Evolutionary conservation across 2,113 vertebrate genomes (phyloP), one percentile per base, ranked within the genome.

Genomic region (Monopterus albus): DNA sequence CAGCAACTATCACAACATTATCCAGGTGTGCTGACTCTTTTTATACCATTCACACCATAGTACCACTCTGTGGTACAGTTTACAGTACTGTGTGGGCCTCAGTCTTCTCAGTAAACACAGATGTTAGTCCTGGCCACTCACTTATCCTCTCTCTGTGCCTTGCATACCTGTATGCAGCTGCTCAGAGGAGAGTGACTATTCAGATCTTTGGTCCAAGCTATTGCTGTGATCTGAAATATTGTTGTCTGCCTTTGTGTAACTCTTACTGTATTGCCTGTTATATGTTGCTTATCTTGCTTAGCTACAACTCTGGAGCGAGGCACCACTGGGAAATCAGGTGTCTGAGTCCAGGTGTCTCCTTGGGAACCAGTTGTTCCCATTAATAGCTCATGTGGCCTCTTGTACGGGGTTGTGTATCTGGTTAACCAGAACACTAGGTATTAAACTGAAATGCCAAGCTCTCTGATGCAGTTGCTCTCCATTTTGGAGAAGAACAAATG

Each of bases 251-350:
- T 42, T 15, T 5, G 3, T 21, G 18, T 1, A 26, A 6, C 10
- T 14, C 0, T 25, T 47, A 18, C 13, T 46, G 3, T 17, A 5
- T 12, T 17, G 20, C 15, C 11, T 25, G 21, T 38, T 18, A 13
- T 57, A 26, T 21, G 17, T 50, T 45, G 21, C 20, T 59, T 35
- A 23, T 29, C 47, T 49, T 60, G 43, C 38, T 20, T 33, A 38
- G 66, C 11, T 17, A 49, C 47, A 46, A 17, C 33, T 21, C 38
- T 49, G 49, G 38, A 58, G 39, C 58, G 5, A 26, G 6, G 29
- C 36, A 23, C 57, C 25, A 11, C 6, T 51, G 69, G 61, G 62
- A 76, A 73, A 63, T 81, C 49, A 70, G 68, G 72, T 65, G 75
- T 64, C 75, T 17, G 28, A 72, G 21, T 31, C 23, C 47, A 57